Base-by-base conservation (phyloP, 2,797 vertebrate species). In the Mormyrus hasselquistii region DNA sequence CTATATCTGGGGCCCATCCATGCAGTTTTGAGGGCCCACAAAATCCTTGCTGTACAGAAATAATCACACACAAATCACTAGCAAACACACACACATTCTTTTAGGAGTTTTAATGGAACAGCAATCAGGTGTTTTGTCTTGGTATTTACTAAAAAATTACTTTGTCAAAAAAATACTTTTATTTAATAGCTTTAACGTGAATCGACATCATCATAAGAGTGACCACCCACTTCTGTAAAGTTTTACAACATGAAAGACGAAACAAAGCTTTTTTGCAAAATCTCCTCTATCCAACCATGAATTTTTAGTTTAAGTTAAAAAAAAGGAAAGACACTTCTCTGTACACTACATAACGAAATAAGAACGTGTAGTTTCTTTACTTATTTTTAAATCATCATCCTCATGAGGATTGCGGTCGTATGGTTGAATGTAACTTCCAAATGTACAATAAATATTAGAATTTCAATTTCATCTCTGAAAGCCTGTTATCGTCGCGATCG, bases 381-480 rank as follows among this genome's bases (percentile, higher is more conserved):
- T 79, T 76, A 76, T 44, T 41, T 41, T 79, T 44, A 69, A 69
- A 34, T 34, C 65, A 69, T 34, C 65, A 69, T 69, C 25, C 65
- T 29, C 65, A 69, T 69, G 65, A 34, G 29, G 10, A 69, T 34
- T 34, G 29, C 25, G 29, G 25, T 34, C 65, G 1, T 34, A 69
- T 38, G 1, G 65, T 79, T 86, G 14, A 53, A 25, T 29, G 82
- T 49, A 25, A 49, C 49, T 52, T 22, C 47, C 44, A 85, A 52
- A 85, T 50, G 82, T 50, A 19, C 34, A 79, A 79, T 79, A 79
- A 79, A 44, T 44, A 79, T 44, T 44, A 79, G 82, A 52, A 85
- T 85, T 44, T 50, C 47, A 49, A 85, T 85, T 85, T 85, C 47
- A 49, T 84, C 47, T 22, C 47, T 84, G n/a, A 87, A 62, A 62